Base-by-base conservation (phyloP, 1,140 invertebrate genomes). In the Dolichoris vasculosae region DNA sequence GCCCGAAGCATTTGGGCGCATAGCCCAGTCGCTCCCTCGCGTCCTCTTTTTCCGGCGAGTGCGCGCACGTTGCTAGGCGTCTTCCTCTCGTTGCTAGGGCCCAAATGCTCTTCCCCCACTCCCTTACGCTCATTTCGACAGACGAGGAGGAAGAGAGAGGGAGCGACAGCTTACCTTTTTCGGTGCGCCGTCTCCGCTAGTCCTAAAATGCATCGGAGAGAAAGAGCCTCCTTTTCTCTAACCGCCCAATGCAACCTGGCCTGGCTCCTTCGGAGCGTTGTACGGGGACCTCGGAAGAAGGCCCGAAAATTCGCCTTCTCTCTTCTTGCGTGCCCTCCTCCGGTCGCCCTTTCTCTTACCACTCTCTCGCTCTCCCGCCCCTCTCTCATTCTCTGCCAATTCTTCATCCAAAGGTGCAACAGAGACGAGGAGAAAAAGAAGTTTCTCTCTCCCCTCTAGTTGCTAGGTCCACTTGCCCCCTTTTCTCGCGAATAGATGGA, bases 1-100 rank as follows among this genome's bases (percentile, higher is more conserved):
- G 48, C 87, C 75, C 43, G 30, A 26, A 76, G 75, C 76, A 40
- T 84, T 77, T 78, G 17, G 64, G 35, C 43, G 83, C 82, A 84
- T 67, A 73, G 80, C 78, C 78, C 78, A 63, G 26, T 89, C 89
- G 88, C 90, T 89, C 90, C 88, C 83, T 89, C 87, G 67, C 59
- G 76, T 71, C 83, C 76, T 84, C 83, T 48, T 85, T 85, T 85
- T 69, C 43, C 82, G 73, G 48, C 55, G 82, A 83, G 82, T 77
- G 59, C 67, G 69, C 79, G 80, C 86, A 84, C 90, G 90, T 91
- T 90, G 91, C 90, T 93, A 92, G 91, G 92, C 90, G 89, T 93
- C 91, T 92, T 92, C 90, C 88, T 89, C 90, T 89, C 91, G 91
- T 92, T 92, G 91, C 92, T 92, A 92, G 91, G 91, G 90, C 91